Conservation (phyloP, 2,113 vertebrate genomes). For the Oreochromis spilurus region DNA sequence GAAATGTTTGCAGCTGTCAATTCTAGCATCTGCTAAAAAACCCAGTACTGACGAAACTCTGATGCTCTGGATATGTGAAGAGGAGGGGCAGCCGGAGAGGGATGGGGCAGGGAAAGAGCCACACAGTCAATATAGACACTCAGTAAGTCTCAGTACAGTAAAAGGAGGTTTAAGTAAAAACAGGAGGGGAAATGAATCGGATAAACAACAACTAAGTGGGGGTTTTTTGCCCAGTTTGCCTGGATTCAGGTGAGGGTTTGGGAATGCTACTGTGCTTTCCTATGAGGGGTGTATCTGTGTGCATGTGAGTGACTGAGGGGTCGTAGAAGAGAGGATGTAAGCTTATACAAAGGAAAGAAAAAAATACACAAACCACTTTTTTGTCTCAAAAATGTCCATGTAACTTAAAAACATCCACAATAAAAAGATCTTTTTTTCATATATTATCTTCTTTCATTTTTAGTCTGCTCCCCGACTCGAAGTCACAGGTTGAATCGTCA, state of each 20-base stretch:
- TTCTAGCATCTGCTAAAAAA: neutral
- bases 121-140: slow-evolving; percentile 65
- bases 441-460: slow-evolving; percentile 59
- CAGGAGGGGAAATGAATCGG: slow-evolving; percentile 14
- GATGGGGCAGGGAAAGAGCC: slow-evolving; percentile 6
- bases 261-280: slow-evolving; percentile 55
- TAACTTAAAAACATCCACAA: slow-evolving; percentile 66
- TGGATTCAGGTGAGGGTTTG: slow-evolving; percentile 53
- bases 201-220: slow-evolving; percentile 36
- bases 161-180: slow-evolving; percentile 40
- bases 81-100: slow-evolving; percentile 10
- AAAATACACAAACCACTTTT: slow-evolving; percentile 61
- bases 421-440: slow-evolving; percentile 59
- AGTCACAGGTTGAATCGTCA: neutral
- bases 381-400: slow-evolving; percentile 50
- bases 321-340: slow-evolving; percentile 28
- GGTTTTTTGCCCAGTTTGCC: neutral
- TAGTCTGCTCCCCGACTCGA: neutral
- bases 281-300: neutral
- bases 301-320: neutral
- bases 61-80: slow-evolving; percentile 10
- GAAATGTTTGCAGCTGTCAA: neutral
- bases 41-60: neutral
- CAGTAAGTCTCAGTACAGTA: slow-evolving; percentile 52
- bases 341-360: slow-evolving; percentile 62